Base-by-base conservation (phyloP, 2,797 vertebrate species). In the Rhadinocentrus ornatus region DNA sequence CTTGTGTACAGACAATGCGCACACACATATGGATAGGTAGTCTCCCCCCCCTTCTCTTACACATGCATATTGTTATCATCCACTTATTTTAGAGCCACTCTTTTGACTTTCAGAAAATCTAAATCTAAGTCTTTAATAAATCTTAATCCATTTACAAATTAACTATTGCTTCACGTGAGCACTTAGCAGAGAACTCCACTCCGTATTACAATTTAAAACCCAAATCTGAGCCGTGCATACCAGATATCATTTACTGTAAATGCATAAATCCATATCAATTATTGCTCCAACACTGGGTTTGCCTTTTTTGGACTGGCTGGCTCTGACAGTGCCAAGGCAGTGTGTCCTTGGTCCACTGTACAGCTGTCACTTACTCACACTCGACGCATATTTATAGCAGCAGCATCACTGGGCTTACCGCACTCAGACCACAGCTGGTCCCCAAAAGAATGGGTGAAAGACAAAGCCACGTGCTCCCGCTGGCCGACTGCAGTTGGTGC, bases 351-450 rank as follows among this genome's bases (percentile, higher is more conserved):
- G 83, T 90, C 88, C 90, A 91, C 88, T 87, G 85, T 93, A 94
- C 93, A 94, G 94, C 94, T 95, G 95, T 94, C 94, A 91, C 91
- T 93, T 89, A 90, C 92, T 93, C 89, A 86, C 87, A 87, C 89
- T 91, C 83, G 84, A 90, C 86, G 78, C 87, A 86, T 95, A 95
- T 95, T 95, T 95, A 94, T 95, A 95, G 95, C 90, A 91, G 85
- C 89, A 89, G 86, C 93, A 94, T 95, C 94, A 93, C 66, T 84
- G 86, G 87, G 70, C 86, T 91, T 71, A 56, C 87, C 78, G 27
- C 83, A 81, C 91, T 93, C 88, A 92, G 85, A 92, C 94, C 94
- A 95, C 95, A 95, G 95, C 95, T 95, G 95, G 93, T 94, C 92
- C 91, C 89, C 87, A 85, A 82, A 86, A 94, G 91, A 94, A 94